Evolutionary conservation across 2,888 invertebrate species (phyloP).

Genomic region (Villa cingulata): DNA sequence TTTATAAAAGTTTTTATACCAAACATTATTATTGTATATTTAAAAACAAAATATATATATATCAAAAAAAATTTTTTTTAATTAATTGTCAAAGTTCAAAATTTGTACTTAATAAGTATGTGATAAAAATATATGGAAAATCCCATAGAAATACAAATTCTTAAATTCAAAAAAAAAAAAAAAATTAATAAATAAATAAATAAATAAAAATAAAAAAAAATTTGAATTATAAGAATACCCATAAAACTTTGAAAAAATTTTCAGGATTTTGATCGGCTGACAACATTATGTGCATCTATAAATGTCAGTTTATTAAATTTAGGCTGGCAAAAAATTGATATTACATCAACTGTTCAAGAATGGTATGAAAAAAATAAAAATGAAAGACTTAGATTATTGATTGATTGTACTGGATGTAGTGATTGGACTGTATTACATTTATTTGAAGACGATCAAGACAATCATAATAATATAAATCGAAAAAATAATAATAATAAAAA

Average conservation of each 20-base stretch:
- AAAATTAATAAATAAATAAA: neutral
- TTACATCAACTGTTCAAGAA: constrained; percentile 59
- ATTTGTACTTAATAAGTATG: too few relatives aligned
- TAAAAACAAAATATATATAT: too few relatives aligned
- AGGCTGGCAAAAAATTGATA: constrained; percentile 79
- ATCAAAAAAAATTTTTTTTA: neutral
- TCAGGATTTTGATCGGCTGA: constrained; percentile 19
- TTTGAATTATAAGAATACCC: neutral
- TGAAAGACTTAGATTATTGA: constrained; percentile 58
- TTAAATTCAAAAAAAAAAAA: too few relatives aligned
- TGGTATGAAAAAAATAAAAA: constrained; percentile 47
- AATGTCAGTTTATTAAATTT: constrained; percentile 48
- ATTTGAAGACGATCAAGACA: constrained; percentile 23
- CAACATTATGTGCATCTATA: constrained; percentile 43
- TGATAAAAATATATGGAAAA: too few relatives aligned
- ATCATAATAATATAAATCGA: neutral
- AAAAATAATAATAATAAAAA: neutral
- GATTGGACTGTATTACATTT: constrained; percentile 56
- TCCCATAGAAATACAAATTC: too few relatives aligned
- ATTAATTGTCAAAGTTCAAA: too few relatives aligned
- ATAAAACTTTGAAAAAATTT: constrained; percentile 1
- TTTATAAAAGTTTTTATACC: neutral
- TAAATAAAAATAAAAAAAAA: neutral
- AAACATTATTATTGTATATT: too few relatives aligned
- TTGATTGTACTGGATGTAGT: constrained; percentile 74